Evolutionary conservation across 1,140 invertebrate genomes (phyloP).

Genomic region (Drosophila tani): DNA sequence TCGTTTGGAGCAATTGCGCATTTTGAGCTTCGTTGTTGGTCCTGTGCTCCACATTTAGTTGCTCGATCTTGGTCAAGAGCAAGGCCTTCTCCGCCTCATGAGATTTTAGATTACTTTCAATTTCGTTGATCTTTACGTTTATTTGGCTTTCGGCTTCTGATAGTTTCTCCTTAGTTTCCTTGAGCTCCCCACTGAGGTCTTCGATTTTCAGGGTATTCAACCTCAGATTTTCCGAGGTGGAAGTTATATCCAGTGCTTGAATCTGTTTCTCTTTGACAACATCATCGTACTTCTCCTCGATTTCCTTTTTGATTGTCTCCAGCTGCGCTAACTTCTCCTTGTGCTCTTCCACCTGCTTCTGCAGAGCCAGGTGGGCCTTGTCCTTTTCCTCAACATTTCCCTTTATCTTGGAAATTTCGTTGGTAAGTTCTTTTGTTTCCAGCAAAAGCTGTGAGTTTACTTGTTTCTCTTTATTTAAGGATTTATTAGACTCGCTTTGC

Average conservation of each 20-base stretch:
- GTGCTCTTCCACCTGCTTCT: conserved; percentile 63
- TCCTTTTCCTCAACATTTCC: conserved; percentile 50
- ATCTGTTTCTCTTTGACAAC: conserved; percentile 55
- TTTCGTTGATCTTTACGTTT: conserved; percentile 37
- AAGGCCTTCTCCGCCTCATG: conserved; percentile 48
- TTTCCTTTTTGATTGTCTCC: conserved; percentile 45
- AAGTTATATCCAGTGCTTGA: conserved; percentile 51
- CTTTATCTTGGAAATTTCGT: conserved; percentile 52
- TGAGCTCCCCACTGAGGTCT: conserved; percentile 36
- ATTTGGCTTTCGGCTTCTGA: conserved; percentile 44
- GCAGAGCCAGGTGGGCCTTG: conserved; percentile 37
- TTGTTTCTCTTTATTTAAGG: conserved; percentile 71
- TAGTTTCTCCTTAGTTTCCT: conserved; percentile 47
- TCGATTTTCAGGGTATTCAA: conserved; percentile 52
- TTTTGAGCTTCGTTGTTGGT: conserved; percentile 25
- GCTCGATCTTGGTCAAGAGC: conserved; percentile 39
- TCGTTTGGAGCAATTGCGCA: conserved; percentile 11
- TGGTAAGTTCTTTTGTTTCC: conserved; percentile 63
- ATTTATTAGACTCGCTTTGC: conserved; percentile 71
- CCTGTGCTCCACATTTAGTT: conserved; percentile 19
- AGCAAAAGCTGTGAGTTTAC: conserved; percentile 53
- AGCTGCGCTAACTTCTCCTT: conserved; percentile 40
- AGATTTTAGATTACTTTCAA: conserved; percentile 19
- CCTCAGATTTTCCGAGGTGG: conserved; percentile 41
- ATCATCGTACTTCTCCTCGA: conserved; percentile 52